A percentile compares a stretch with the other conserved stretches of the same genome.
These are phyloP conservation scores for Isurus oxyrinchus DNA, from an alignment of 2,113 vertebrate genomes.

Conservation along the genomic window DNA sequence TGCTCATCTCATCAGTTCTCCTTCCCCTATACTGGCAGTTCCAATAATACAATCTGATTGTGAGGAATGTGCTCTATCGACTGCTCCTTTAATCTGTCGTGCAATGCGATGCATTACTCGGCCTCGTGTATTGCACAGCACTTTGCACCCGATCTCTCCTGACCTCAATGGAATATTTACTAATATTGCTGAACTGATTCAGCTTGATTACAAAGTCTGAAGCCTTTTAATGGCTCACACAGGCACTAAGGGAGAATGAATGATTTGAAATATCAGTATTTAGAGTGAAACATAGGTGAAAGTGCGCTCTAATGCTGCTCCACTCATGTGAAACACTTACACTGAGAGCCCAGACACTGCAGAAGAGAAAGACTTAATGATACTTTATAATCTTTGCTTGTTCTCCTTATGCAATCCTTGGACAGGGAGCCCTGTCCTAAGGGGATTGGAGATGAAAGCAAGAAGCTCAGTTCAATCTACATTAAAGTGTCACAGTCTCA, in stretches of 20 bases:
- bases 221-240: neutral
- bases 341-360: neutral
- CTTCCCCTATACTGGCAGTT: constrained; percentile 30
- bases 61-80: constrained; percentile 30
- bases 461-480: neutral
- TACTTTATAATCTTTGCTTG: neutral
- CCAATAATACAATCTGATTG: constrained; percentile 36
- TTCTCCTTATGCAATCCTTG: neutral
- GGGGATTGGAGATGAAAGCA: neutral
- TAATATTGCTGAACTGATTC: neutral
- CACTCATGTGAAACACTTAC: neutral
- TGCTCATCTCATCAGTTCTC: constrained; percentile 31
- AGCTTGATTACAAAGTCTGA: neutral
- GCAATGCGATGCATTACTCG: neutral
- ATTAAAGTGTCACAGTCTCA: no score
- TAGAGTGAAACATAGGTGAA: neutral
- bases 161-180: constrained; percentile 13
- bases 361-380: neutral
- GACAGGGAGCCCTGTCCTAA: neutral
- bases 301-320: neutral
- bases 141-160: neutral
- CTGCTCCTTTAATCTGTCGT: neutral
- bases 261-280: neutral
- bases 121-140: neutral
- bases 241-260: neutral